phyloP scores from a whole-genome alignment of 1,140 invertebrate genomes.

The Ceratina calcarata region DNA sequence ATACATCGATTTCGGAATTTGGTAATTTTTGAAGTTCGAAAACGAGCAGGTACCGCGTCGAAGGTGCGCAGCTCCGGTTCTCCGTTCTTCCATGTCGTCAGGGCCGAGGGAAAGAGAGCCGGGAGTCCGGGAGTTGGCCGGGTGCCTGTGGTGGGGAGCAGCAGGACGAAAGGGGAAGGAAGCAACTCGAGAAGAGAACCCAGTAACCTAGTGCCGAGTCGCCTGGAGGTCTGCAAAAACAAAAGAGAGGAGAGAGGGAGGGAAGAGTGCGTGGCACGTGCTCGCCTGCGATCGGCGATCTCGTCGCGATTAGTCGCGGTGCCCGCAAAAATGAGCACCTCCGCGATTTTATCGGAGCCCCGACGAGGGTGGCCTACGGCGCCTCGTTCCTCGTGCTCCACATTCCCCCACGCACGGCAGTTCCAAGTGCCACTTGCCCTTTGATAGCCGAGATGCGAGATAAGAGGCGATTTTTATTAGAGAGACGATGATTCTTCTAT shows the following conservation, averaged over 20 bases:
- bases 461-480: not conserved
- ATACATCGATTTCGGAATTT: no score
- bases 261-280: conserved; percentile 72
- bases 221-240: conserved; percentile 77
- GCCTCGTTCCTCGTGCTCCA: not conserved
- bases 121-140: conserved; percentile 57
- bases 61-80: conserved; percentile 29
- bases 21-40: no score
- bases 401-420: not conserved
- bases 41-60: conserved; percentile 27
- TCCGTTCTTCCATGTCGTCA: conserved; percentile 1
- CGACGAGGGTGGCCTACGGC: conserved; percentile 34
- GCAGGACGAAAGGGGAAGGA: conserved; percentile 61
- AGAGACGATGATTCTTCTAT: not conserved
- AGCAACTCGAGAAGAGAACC: conserved; percentile 71
- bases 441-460: not conserved
- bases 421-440: no score
- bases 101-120: conserved; percentile 52
- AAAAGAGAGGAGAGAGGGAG: conserved; percentile 67
- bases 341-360: conserved; percentile 33
- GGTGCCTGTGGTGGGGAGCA: conserved; percentile 57
- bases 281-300: conserved; percentile 64
- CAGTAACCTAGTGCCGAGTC: conserved; percentile 78
- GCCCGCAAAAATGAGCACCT: conserved; percentile 30
- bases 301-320: conserved; percentile 54